Evolutionary conservation across 2,113 vertebrate genomes (phyloP), one percentile per base, ranked within the genome.

Genomic region (Chaetops frenatus): DNA sequence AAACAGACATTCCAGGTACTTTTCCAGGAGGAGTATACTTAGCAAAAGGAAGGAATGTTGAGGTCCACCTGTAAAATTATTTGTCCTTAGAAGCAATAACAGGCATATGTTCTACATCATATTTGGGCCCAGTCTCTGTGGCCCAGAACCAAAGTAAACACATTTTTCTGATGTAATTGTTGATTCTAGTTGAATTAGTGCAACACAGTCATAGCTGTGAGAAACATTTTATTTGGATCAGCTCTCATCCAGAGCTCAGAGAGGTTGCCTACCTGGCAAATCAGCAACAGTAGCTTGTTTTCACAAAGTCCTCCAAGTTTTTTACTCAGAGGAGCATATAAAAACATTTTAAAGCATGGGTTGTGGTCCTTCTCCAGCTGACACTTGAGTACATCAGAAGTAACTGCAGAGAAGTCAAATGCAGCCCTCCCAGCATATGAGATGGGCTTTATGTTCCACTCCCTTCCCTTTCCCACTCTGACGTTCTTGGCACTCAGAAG

Each of bases 1-100:
- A 95, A 94, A 86, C 29, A 65, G 72, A 45, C 92, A 88, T 97
- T 97, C 80, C 82, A 96, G 16, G 29, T 83, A 58, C 44, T 95
- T 96, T 96, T 92, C 95, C 94, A 90, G 90, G 89, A 78, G 79
- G 45, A 96, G 60, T 94, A 82, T 76, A 92, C 93, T 95, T 81
- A 85, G 94, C 53, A 88, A 88, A 94, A 70, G 24, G 76, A 86
- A 96, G 81, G 95, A 97, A 96, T 96, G 96, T 88, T 92, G 84
- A 97, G 72, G 96, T 97, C 97, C 97, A 98, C 98, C 98, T 98
- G 97, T 97, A 97, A 97, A 98, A 98, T 97, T 97, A 97, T 98
- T 98, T 98, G 97, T 97, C 85, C 92, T 95, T 92, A 86, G 96
- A 97, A 97, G 94, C 84, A 94, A 85, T 90, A 97, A 97, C 96